Evolutionary conservation across 1,140 invertebrate genomes (phyloP).

Genomic region (Calephelis virginiensis): DNA sequence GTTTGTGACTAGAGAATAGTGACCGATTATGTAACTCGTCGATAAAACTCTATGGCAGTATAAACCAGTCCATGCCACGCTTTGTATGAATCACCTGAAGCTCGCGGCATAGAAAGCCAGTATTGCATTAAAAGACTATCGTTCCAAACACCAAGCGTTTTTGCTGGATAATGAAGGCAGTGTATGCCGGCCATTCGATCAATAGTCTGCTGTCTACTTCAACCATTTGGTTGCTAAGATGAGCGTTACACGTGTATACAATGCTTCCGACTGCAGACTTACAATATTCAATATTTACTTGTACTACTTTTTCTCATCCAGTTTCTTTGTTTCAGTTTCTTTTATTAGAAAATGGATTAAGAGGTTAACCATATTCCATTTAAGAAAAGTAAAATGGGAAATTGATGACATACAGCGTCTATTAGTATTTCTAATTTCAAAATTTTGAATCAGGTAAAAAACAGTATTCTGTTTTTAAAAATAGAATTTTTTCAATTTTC

Average conservation of each 20-base stretch:
- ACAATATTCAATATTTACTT: neutral
- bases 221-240: conserved; percentile 45
- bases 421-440: no score
- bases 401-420: no score
- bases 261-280: conserved; percentile 17
- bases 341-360: no score
- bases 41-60: conserved; percentile 21
- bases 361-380: no score
- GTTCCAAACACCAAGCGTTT: conserved; percentile 19
- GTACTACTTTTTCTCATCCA: neutral
- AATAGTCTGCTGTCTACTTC: conserved; percentile 42
- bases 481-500: no score
- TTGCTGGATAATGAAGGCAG: conserved; percentile 27
- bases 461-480: no score
- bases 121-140: conserved; percentile 26
- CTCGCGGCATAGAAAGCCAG: conserved; percentile 26
- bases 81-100: conserved; percentile 20
- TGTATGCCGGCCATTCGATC: conserved; percentile 36
- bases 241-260: conserved; percentile 37
- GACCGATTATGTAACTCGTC: conserved; percentile 41
- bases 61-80: conserved; percentile 23
- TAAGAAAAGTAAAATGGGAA: no score
- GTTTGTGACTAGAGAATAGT: conserved; percentile 34
- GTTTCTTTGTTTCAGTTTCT: no score
- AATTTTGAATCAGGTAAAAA: no score